These are phyloP conservation scores for Aphidius ervi DNA, from an alignment of 1,140 invertebrate genomes.

Conservation along the genomic window DNA sequence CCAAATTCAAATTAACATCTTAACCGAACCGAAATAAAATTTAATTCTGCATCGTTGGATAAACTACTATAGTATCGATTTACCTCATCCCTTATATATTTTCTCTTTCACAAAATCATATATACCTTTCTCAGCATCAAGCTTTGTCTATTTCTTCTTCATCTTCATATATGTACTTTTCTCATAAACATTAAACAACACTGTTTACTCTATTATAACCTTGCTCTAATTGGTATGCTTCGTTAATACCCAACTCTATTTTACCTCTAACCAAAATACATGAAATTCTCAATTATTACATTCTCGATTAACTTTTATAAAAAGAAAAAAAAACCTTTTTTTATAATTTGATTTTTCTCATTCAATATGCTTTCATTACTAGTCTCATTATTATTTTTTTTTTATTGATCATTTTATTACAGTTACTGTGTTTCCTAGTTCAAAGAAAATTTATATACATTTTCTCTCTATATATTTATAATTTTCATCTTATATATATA, in stretches of 20 bases:
- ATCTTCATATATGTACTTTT: no score
- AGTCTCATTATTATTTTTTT: background rate
- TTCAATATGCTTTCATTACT: background rate
- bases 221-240: background rate
- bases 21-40: conserved; percentile 12
- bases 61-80: background rate
- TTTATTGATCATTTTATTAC: background rate
- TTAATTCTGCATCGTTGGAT: conserved; percentile 17
- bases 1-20: conserved; percentile 17
- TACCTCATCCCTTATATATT: no score
- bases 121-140: no score
- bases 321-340: no score
- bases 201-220: conserved; percentile 6
- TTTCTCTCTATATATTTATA: background rate
- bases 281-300: no score
- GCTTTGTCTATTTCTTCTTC: no score
- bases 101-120: no score
- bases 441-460: background rate
- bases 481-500: background rate
- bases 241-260: background rate
- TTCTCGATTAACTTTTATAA: no score
- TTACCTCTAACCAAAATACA: background rate
- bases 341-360: background rate
- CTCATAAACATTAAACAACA: background rate
- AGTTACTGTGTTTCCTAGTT: background rate